Evolutionary conservation across 2,888 invertebrate species (phyloP).

Genomic region (Lapara coniferarum): DNA sequence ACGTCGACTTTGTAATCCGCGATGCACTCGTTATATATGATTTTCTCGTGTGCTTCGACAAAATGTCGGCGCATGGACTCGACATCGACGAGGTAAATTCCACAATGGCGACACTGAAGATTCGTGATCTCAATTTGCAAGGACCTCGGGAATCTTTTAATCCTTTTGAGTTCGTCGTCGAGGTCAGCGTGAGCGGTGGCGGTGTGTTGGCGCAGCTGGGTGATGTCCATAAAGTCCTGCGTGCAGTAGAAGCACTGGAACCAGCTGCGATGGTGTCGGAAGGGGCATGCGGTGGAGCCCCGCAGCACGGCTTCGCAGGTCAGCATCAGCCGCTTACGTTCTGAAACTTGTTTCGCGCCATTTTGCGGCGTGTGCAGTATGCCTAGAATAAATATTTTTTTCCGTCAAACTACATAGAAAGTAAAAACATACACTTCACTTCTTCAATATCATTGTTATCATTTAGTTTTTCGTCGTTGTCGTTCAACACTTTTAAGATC

Average conservation of each 20-base stretch:
- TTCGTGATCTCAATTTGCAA: constrained; percentile 72
- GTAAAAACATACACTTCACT: too few relatives aligned
- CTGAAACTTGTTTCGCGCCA: constrained; percentile 59
- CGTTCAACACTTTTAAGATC: too few relatives aligned
- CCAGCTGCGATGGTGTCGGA: constrained; percentile 74
- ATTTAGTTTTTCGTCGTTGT: too few relatives aligned
- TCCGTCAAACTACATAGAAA: too few relatives aligned
- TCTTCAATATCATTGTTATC: too few relatives aligned
- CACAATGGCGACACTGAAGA: constrained; percentile 64
- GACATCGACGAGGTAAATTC: constrained; percentile 60
- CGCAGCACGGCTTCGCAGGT: constrained; percentile 63
- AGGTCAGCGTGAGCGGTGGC: constrained; percentile 51
- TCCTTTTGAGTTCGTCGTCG: constrained; percentile 60
- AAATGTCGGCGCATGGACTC: constrained; percentile 62
- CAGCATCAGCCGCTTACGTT: constrained; percentile 60
- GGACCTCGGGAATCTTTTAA: constrained; percentile 70
- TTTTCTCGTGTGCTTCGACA: constrained; percentile 55
- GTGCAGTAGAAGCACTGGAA: constrained; percentile 74
- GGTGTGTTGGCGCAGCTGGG: constrained; percentile 57
- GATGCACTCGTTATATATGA: constrained; percentile 70
- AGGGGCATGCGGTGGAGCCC: constrained; percentile 72
- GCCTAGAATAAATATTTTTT: constrained; percentile 43
- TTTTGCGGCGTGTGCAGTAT: constrained; percentile 32
- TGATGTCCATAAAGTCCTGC: constrained; percentile 67
- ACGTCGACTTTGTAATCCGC: constrained; percentile 70